Evolutionary conservation across 1,140 invertebrate species (phyloP), one percentile per base, ranked within the genome.

Genomic region (Aphidius ervi): DNA sequence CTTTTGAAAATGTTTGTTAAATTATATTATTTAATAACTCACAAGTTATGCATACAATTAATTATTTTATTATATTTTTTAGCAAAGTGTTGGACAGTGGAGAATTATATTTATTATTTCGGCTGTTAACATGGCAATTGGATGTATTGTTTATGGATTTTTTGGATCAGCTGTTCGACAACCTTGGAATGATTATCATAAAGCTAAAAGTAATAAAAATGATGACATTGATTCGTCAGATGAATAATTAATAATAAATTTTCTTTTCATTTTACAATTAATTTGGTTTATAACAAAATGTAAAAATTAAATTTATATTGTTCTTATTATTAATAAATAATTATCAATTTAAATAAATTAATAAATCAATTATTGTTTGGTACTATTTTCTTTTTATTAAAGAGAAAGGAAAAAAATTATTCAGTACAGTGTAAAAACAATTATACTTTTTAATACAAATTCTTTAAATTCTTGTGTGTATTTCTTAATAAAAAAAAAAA

Each of bases 81-180:
- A 88, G 86, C 85, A 88, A 86, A 87, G 85, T 0, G 78, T 85
- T 39, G 77, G 76, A 3, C 85, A 86, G 63, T 88, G 87, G 86
- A 82, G 84, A 63, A 75, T 84, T 62, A 85, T 88, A 0, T 88
- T 86, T 63, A 66, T 86, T n/a, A 82, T 88, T 5, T 75, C 82
- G 0, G 77, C 84, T 6, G 65, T 65, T 0, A 83, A 85, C 71
- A 66, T 86, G 1, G 69, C 82, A 3, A 59, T 75, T 10, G 79
- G 82, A 23, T 83, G 84, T 39, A 57, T 84, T 2, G 50, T 83
- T 5, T 88, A 84, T 45, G 63, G 82, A 0, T 47, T 84, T 0
- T 86, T 86, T 64, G 82, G 84, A 5, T 82, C 82, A 23, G 85
- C 86, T 0, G 79, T 83, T 37, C 66, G 87, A n/a, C 85, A 88